Percentiles rank a stretch among this genome's conserved stretches.
phyloP scores from a whole-genome alignment of 2,888 invertebrate species.

The Tipula vernalis region DNA sequence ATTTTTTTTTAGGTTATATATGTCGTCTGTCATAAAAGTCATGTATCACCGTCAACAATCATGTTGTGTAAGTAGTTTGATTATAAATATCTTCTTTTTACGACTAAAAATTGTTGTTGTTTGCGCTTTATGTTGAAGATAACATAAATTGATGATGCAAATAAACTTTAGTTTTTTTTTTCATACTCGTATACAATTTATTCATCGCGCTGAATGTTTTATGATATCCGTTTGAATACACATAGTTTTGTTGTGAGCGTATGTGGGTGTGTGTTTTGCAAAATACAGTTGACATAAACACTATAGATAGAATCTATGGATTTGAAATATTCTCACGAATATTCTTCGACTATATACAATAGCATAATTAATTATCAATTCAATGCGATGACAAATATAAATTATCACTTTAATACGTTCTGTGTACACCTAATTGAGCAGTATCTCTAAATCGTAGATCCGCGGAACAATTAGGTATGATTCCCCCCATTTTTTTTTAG shows the following conservation, averaged over 20 bases:
- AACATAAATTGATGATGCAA: conserved; percentile 4
- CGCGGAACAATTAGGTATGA: background rate
- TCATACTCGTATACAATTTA: background rate
- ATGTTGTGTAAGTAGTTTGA: background rate
- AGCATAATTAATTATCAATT: background rate
- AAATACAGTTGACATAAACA: background rate
- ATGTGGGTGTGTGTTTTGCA: background rate
- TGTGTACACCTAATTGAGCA: background rate
- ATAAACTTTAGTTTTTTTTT: background rate
- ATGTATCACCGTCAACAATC: conserved; percentile 11
- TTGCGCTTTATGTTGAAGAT: background rate
- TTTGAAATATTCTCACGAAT: background rate
- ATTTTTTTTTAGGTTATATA: background rate
- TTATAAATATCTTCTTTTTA: background rate
- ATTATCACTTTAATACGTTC: background rate
- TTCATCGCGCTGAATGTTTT: background rate
- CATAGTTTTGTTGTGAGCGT: background rate
- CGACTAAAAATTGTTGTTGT: background rate
- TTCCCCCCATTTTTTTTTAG: too few relatives aligned
- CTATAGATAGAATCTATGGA: background rate
- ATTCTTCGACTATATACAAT: background rate
- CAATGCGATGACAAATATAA: background rate
- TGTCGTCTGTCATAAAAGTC: conserved; percentile 11
- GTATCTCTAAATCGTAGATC: background rate
- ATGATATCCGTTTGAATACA: background rate